A percentile compares a stretch with the other conserved stretches of the same genome.
phyloP scores from a whole-genome alignment of 2,113 vertebrate genomes.

The Terrapene triunguis region DNA sequence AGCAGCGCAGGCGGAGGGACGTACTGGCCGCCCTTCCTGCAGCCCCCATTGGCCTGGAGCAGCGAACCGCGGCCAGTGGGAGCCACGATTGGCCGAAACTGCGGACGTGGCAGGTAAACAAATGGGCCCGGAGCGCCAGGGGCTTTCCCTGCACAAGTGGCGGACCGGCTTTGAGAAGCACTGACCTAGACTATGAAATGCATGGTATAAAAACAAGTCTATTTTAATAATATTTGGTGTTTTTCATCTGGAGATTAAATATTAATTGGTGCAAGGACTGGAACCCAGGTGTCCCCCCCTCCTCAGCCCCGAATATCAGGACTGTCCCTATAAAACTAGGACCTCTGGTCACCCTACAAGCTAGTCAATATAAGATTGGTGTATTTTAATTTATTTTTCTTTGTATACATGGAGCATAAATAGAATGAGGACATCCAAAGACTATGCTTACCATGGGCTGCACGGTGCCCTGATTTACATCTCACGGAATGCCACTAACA shows the following conservation, averaged over 20 bases:
- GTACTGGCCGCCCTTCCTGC: too few relatives aligned
- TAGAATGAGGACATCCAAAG: not conserved
- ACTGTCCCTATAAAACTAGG: too few relatives aligned
- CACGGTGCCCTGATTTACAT: not conserved
- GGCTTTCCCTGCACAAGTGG: too few relatives aligned
- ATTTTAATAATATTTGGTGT: not conserved
- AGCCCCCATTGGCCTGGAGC: too few relatives aligned
- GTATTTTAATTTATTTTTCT: not conserved
- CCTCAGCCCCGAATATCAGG: not conserved
- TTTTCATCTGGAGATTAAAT: not conserved
- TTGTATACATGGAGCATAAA: not conserved
- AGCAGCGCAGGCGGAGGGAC: too few relatives aligned
- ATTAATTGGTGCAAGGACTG: not conserved
- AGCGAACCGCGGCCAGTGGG: too few relatives aligned
- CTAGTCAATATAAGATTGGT: not conserved
- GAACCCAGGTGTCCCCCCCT: not conserved
- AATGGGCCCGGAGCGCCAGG: too few relatives aligned
- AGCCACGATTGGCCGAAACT: too few relatives aligned
- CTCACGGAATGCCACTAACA: not conserved
- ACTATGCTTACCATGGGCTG: not conserved
- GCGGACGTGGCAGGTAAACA: too few relatives aligned
- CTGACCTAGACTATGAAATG: not conserved
- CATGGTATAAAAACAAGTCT: not conserved
- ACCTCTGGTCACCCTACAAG: not conserved
- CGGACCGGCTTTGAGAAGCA: too few relatives aligned